phyloP scores from a whole-genome alignment of 2,797 vertebrate species.

The Falco peregrinus region DNA sequence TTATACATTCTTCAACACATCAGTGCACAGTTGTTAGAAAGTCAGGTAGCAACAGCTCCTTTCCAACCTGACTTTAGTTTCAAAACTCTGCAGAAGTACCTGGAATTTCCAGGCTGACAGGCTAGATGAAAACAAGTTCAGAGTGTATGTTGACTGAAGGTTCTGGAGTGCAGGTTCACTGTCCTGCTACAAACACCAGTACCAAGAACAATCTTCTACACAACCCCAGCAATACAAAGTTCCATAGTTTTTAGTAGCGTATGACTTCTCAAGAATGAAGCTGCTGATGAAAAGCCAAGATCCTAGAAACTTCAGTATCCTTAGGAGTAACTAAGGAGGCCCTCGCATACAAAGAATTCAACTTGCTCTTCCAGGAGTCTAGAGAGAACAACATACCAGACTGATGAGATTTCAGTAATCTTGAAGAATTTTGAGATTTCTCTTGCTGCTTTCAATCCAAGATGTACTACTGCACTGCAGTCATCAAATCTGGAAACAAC shows the following conservation, averaged over 20 bases:
- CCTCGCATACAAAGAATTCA: neutral
- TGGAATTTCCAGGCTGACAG: neutral
- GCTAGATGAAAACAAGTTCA: conserved; percentile 39
- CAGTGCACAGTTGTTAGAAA: neutral
- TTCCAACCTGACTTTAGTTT: neutral
- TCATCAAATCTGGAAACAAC: conserved; percentile 46
- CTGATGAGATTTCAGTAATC: conserved; percentile 36
- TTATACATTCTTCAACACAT: neutral
- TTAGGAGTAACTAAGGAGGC: conserved; percentile 4
- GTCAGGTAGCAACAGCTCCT: neutral
- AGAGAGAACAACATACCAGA: conserved; percentile 41
- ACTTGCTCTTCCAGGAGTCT: conserved; percentile 2
- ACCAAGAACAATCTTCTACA: neutral
- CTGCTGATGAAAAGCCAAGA: neutral
- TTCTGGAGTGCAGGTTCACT: neutral
- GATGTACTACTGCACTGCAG: neutral
- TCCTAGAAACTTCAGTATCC: neutral
- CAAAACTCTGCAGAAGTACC: neutral
- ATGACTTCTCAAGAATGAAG: neutral
- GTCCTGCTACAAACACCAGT: neutral
- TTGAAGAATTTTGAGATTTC: neutral
- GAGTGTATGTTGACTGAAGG: conserved; percentile 29
- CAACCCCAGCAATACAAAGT: neutral
- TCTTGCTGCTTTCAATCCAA: conserved; percentile 31
- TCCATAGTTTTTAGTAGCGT: neutral